Conservation (phyloP, 2,113 vertebrate species). For the Sphaerodactylus townsendi region DNA sequence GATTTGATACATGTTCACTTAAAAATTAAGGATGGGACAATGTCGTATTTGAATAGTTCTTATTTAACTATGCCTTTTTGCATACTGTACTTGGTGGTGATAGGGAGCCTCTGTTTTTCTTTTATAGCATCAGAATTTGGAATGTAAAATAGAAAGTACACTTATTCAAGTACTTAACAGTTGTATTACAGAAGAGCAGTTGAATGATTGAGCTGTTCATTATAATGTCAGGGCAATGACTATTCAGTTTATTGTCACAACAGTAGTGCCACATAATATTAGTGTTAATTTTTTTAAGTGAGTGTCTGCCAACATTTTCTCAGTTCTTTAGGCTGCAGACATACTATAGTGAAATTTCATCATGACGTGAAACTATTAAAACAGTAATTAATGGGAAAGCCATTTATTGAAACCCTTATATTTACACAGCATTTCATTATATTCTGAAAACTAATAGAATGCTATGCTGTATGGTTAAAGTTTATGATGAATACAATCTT, state of each 20-base stretch:
- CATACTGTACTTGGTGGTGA: not conserved
- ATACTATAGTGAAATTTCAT: no score
- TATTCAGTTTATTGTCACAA: not conserved
- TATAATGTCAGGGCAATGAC: slow-evolving; percentile 21
- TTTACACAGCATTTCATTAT: no score
- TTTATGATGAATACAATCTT: no score
- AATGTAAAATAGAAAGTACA: rapidly evolving
- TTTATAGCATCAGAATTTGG: not conserved
- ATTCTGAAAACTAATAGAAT: no score
- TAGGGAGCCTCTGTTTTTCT: not conserved
- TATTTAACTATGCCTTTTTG: not conserved
- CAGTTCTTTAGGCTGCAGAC: rapidly evolving
- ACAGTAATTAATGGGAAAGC: no score
- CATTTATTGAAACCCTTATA: no score
- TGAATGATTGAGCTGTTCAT: slow-evolving; percentile 30
- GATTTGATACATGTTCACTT: not conserved
- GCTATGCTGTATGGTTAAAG: no score
- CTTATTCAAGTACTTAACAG: not conserved
- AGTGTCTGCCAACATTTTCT: not conserved
- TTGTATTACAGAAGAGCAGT: not conserved
- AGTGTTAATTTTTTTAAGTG: not conserved
- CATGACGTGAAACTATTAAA: no score
- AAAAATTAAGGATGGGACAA: not conserved
- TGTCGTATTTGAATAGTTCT: not conserved
- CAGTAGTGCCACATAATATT: slow-evolving; percentile 36